Evolutionary conservation across 2,797 vertebrate species (phyloP).

Genomic region (Falco biarmicus): DNA sequence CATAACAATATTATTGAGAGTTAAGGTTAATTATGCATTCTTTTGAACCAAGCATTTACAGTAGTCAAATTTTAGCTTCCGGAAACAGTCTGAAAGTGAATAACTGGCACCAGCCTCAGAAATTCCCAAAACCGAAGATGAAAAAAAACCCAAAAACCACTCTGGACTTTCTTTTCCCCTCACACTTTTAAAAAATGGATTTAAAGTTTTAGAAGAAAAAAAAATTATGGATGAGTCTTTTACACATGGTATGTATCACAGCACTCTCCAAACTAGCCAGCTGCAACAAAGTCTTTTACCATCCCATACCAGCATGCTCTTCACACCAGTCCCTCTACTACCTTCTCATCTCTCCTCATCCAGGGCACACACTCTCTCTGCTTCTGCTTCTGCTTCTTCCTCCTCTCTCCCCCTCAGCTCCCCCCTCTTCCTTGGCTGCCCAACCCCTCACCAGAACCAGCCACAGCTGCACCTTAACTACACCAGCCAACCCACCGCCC

Average conservation of each 20-base stretch:
- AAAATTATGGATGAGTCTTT: neutral
- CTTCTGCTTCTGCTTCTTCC: too few relatives aligned
- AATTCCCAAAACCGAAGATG: neutral
- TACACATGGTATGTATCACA: neutral
- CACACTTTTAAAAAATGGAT: neutral
- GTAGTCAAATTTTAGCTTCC: neutral
- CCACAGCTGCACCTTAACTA: too few relatives aligned
- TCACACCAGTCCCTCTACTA: too few relatives aligned
- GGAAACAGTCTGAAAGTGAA: neutral
- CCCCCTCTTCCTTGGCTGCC: too few relatives aligned
- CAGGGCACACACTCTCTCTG: too few relatives aligned
- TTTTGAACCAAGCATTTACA: conserved; percentile 23
- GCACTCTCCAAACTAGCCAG: too few relatives aligned
- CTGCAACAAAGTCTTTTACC: too few relatives aligned
- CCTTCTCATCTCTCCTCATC: too few relatives aligned
- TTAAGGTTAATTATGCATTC: conserved; percentile 37
- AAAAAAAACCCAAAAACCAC: neutral
- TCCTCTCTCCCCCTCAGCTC: too few relatives aligned
- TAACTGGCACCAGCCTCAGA: neutral
- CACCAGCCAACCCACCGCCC: too few relatives aligned
- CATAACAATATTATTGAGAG: conserved; percentile 9
- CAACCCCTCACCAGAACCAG: too few relatives aligned
- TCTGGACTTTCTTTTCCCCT: neutral
- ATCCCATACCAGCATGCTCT: too few relatives aligned
- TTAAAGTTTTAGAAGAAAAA: neutral